phyloP scores from a whole-genome alignment of 92 coral and sea anemone genomes.

The Anthopleura xanthogrammica region DNA sequence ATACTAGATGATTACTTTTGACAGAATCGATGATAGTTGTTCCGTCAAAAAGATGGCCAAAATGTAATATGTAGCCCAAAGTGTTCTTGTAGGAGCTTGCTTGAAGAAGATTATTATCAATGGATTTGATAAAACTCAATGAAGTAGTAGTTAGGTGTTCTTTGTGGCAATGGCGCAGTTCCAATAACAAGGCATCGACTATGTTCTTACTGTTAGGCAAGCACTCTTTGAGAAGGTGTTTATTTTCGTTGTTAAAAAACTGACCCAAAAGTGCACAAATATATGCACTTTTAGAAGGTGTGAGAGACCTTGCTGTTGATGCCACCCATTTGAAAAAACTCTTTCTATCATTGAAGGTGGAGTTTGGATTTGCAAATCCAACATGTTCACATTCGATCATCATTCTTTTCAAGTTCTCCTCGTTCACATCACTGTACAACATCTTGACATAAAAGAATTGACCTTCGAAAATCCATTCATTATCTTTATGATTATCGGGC shows the following conservation, averaged over 20 bases:
- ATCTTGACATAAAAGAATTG: slow-evolving; percentile 45
- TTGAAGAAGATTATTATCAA: slow-evolving; percentile 24
- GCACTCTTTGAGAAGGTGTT: no score
- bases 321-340: slow-evolving; percentile 29
- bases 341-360: not conserved
- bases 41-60: slow-evolving; percentile 14
- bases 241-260: slow-evolving; percentile 20
- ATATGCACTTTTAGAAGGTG: slow-evolving; percentile 39
- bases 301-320: not conserved
- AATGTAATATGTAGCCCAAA: slow-evolving; percentile 6
- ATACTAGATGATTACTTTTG: not conserved
- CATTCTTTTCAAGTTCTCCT: slow-evolving; percentile 26
- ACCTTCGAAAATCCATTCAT: slow-evolving; percentile 26
- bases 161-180: not conserved
- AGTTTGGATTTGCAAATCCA: slow-evolving; percentile 38
- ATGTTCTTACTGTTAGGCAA: not conserved
- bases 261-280: slow-evolving; percentile 53
- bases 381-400: slow-evolving; percentile 64
- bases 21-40: not conserved
- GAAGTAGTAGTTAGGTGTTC: slow-evolving; percentile 22
- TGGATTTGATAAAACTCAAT: not conserved
- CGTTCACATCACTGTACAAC: slow-evolving; percentile 17
- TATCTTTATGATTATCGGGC: not conserved
- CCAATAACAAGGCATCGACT: slow-evolving; percentile 25
- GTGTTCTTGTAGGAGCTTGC: slow-evolving; percentile 14